Conservation (phyloP, 2,888 invertebrate genomes). For the Ommatoiulus sabulosus region DNA sequence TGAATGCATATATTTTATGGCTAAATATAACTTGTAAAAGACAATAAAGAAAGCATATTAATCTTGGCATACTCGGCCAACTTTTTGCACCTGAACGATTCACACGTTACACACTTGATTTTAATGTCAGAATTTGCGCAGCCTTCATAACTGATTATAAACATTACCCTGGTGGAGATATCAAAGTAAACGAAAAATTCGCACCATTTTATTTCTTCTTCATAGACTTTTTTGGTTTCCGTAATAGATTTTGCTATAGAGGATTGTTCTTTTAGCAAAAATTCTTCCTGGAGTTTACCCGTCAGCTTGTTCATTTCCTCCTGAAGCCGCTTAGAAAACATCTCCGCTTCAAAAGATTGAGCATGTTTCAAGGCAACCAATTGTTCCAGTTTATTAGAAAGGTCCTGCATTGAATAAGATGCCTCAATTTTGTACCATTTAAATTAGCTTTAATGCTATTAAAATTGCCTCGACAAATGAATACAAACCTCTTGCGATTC, state of each 20-base stretch:
- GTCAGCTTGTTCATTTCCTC: neutral
- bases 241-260: neutral
- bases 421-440: neutral
- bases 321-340: neutral
- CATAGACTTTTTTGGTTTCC: neutral
- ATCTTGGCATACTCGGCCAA: too few relatives aligned
- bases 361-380: neutral
- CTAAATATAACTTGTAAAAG: too few relatives aligned
- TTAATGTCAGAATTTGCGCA: too few relatives aligned
- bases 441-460: neutral
- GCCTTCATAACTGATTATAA: too few relatives aligned
- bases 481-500: slow-evolving; percentile 36
- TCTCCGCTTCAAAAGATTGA: neutral
- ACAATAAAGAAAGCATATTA: too few relatives aligned
- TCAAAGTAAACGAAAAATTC: neutral
- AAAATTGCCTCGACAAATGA: neutral
- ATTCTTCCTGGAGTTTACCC: neutral
- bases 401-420: neutral
- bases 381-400: neutral
- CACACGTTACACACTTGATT: too few relatives aligned
- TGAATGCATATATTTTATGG: too few relatives aligned
- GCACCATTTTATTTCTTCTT: neutral
- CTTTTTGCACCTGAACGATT: too few relatives aligned
- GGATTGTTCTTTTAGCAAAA: neutral
- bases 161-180: too few relatives aligned